Evolutionary conservation across 2,113 vertebrate genomes (phyloP), one percentile per base, ranked within the genome.

Genomic region (Aspiorhynchus laticeps): DNA sequence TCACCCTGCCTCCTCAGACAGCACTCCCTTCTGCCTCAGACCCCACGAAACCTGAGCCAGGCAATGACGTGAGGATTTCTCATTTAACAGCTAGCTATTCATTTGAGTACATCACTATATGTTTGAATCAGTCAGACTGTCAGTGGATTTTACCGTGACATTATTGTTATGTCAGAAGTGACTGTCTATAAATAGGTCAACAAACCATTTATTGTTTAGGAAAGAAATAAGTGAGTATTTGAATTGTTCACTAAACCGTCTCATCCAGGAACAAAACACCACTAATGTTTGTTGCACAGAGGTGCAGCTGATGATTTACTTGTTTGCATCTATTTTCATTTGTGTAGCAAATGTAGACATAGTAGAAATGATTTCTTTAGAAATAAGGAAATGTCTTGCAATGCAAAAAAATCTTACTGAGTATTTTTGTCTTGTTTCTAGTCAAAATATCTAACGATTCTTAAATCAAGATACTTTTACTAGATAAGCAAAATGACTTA

Each of bases 21-120:
- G 48, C 33, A 56, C 53, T 81, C 33, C 74, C 79, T 46, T 26
- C 80, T 28, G 19, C 28, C 31, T 59, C 33, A 43, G 67, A 80
- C 46, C 75, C 56, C 8, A 56, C 36, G 17, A 75, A 80, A 71
- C 36, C 86, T 46, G 56, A 86, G 11, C 63, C 80, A 76, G n/a
- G 56, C 33, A 17, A 53, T 31, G 24, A 86, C 24, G 89, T 89
- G 80, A 85, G 88, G 76, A 38, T 48, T 78, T 53, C 28, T 51
- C n/a, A 33, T 78, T 31, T 48, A 78, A 78, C 46, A 53, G 28
- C 17, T 24, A 53, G 71, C 19, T 19, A 36, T 69, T 8, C 7
- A 3, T 69, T 69, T 8, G 28, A 69, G 17, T 53, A 46, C 43
- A 46, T 2, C 11, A 12, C 43, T 46, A 46, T 46, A 3, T 43